These are phyloP conservation scores for Athene noctua DNA, from an alignment of 2,113 vertebrate genomes.

Conservation along the genomic window DNA sequence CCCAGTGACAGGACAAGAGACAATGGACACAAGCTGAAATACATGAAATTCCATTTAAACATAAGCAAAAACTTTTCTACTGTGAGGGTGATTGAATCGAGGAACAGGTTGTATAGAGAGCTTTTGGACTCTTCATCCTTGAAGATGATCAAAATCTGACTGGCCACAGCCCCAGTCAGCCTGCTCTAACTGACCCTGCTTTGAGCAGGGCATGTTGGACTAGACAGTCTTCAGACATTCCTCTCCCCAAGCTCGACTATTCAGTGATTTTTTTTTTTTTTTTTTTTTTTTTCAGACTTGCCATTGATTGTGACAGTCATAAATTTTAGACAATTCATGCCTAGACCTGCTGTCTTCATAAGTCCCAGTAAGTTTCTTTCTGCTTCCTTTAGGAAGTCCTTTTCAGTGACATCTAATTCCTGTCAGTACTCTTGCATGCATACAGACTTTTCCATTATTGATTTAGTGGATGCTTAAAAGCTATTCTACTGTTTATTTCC, in stretches of 20 bases:
- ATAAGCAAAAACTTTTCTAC: background rate
- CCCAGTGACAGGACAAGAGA: background rate
- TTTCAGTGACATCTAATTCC: background rate
- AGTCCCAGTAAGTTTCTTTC: conserved; percentile 27
- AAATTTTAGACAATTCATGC: background rate
- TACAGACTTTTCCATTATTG: background rate
- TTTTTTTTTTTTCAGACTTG: background rate
- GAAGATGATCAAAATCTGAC: background rate
- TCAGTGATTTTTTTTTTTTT: background rate
- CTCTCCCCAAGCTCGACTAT: background rate
- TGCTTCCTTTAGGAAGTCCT: background rate
- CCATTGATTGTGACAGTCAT: background rate
- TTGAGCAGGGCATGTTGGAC: background rate
- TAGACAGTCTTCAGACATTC: background rate
- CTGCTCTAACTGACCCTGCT: background rate
- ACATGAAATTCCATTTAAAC: background rate
- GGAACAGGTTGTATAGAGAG: background rate
- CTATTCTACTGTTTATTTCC: background rate
- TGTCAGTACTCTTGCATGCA: background rate
- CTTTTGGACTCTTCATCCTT: background rate
- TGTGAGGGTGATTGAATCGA: background rate
- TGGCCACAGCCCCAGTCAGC: background rate
- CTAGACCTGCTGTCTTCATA: background rate
- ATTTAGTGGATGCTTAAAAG: background rate
- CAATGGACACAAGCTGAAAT: background rate